These are phyloP conservation scores for Zaprionus kolodkinae DNA, from an alignment of 1,140 invertebrate species.

Conservation along the genomic window DNA sequence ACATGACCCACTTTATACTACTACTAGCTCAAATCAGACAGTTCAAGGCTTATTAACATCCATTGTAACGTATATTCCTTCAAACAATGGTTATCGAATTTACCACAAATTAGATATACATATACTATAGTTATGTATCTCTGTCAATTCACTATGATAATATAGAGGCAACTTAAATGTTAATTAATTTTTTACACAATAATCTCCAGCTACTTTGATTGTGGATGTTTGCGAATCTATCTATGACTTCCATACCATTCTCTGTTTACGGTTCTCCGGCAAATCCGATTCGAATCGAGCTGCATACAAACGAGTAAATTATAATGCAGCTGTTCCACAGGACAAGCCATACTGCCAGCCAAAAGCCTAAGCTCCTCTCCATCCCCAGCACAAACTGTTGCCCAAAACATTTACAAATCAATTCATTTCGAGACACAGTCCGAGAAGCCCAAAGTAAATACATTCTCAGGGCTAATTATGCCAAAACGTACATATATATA, in stretches of 20 bases:
- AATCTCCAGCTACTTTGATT: slow-evolving; percentile 3
- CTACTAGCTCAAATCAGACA: not conserved
- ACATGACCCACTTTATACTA: not conserved
- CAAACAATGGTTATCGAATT: not conserved
- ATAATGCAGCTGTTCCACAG: slow-evolving; percentile 48
- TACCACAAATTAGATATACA: not conserved
- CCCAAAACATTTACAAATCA: slow-evolving; percentile 59
- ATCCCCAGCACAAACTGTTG: slow-evolving; percentile 3
- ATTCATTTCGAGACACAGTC: slow-evolving; percentile 41
- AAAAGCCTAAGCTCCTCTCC: slow-evolving; percentile 27
- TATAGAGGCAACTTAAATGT: slow-evolving; percentile 34
- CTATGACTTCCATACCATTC: not conserved
- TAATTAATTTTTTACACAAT: slow-evolving; percentile 60
- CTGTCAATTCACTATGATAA: not conserved
- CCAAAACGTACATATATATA: slow-evolving; percentile 13
- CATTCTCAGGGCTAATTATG: slow-evolving; percentile 52
- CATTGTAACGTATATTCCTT: not conserved
- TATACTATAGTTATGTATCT: not conserved
- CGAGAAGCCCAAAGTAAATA: slow-evolving; percentile 39
- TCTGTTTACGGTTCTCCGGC: slow-evolving; percentile 8
- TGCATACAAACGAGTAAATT: slow-evolving; percentile 67
- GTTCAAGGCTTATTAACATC: not conserved
- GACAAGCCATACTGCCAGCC: slow-evolving; percentile 8
- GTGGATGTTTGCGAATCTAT: not conserved
- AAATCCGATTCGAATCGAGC: slow-evolving; percentile 54